Evolutionary conservation across 2,113 vertebrate genomes (phyloP), one percentile per base, ranked within the genome.

Genomic region (Telmatochromis bifrenatus): DNA sequence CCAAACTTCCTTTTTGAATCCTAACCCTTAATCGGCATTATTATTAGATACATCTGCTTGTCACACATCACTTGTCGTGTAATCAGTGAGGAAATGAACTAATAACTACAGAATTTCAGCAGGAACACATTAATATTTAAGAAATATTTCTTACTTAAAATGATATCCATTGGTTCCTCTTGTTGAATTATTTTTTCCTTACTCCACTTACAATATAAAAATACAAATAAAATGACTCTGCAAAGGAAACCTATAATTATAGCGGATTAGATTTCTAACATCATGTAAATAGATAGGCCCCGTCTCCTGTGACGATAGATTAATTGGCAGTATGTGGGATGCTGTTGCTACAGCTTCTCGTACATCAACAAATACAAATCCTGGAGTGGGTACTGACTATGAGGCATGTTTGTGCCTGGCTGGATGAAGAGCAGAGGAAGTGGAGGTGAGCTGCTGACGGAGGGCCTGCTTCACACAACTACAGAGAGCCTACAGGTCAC

Each of bases 341-440:
- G 82, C 86, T 91, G 89, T 84, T 91, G 89, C 89, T 90, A 91
- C 84, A 89, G 23, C 58, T 83, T 87, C 81, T 84, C 47, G 80
- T 93, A 94, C 88, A 94, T 94, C 90, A 93, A 91, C 92, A 93
- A 92, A 87, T 92, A 91, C 60, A 91, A 94, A 95, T 89, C 81
- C 85, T 77, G 79, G 39, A 84, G 87, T 49, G 17, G 88, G 86
- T 28, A 17, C 60, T 58, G 84, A 87, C 70, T 55, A 55, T 68
- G 83, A 70, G 85, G 79, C 89, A 56, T 92, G 88, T 93, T 94
- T 89, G 92, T 92, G 83, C 89, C 89, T 91, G 92, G 93, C 70
- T 88, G 21, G 83, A 87, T 42, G 17, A 62, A 51, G 65, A 83
- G 85, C 85, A 83, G 49, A 82, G 73, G 88, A 90, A 81, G 79